Evolutionary conservation across 2,888 invertebrate genomes (phyloP).

Genomic region (Agrilus cyanescens): DNA sequence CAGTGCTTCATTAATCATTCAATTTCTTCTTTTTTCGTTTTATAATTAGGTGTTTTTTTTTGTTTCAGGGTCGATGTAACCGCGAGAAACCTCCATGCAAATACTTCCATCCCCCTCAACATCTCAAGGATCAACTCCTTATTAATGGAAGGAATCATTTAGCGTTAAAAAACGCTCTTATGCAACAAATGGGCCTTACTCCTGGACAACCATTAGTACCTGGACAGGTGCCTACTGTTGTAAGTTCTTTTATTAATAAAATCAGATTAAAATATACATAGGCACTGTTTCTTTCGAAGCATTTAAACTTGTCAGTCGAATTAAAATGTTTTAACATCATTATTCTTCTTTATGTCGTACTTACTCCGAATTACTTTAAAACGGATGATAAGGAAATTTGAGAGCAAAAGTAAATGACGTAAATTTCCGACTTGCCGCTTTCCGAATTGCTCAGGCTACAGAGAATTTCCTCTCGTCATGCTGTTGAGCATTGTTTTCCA

Average conservation of each 20-base stretch:
- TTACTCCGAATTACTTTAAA: too few species aligned
- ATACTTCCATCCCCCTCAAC: slow-evolving; percentile 99
- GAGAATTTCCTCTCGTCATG: too few species aligned
- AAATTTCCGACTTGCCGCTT: too few species aligned
- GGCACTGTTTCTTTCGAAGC: too few species aligned
- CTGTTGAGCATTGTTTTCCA: too few species aligned
- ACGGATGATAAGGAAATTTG: too few species aligned
- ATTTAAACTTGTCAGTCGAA: too few species aligned
- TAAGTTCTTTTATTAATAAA: slow-evolving; percentile 42
- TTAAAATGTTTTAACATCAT: too few species aligned
- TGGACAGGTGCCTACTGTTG: slow-evolving; percentile 88
- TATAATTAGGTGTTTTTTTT: slow-evolving; percentile 6
- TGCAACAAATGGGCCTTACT: slow-evolving; percentile 92
- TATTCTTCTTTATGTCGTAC: too few species aligned
- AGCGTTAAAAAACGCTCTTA: slow-evolving; percentile 94
- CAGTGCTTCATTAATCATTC: not conserved
- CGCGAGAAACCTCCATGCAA: slow-evolving; percentile 99
- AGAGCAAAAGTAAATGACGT: too few species aligned
- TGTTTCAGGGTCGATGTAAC: slow-evolving; percentile 95
- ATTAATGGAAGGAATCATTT: slow-evolving; percentile 99
- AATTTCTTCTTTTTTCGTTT: not conserved
- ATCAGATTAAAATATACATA: too few species aligned
- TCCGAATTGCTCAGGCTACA: too few species aligned
- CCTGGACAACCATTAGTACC: slow-evolving; percentile 84
- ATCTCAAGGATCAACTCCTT: slow-evolving; percentile 98